These are phyloP conservation scores for Polydrusus cervinus DNA, from an alignment of 2,888 invertebrate genomes.

Conservation along the genomic window DNA sequence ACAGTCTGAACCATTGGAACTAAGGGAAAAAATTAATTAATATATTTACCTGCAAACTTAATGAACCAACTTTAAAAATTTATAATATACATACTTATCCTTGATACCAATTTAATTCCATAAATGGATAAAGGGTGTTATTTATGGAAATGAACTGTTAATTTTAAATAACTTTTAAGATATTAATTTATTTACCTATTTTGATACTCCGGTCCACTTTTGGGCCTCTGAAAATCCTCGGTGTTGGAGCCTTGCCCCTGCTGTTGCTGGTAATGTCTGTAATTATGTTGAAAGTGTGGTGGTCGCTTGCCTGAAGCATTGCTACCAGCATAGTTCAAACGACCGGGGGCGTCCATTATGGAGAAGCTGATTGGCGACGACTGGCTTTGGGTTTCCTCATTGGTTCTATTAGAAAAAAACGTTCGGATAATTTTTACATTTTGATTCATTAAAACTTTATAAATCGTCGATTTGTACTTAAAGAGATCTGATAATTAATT, in stretches of 20 bases:
- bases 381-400: constrained; percentile 75
- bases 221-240: constrained; percentile 74
- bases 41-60: not conserved
- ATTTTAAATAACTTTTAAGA: not conserved
- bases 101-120: too few relatives aligned
- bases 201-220: constrained; percentile 72
- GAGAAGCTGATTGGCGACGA: constrained; percentile 86
- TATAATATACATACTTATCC: too few relatives aligned
- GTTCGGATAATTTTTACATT: not conserved
- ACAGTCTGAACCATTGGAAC: constrained; percentile 74
- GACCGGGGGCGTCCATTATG: constrained; percentile 81
- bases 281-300: constrained; percentile 73
- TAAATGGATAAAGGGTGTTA: too few relatives aligned
- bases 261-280: constrained; percentile 75
- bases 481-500: too few relatives aligned
- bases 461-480: too few relatives aligned
- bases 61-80: not conserved
- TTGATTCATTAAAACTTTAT: too few relatives aligned
- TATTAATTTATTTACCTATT: constrained; percentile 46
- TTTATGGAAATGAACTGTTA: too few relatives aligned
- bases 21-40: constrained; percentile 43
- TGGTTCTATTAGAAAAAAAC: constrained; percentile 63
- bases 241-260: constrained; percentile 73
- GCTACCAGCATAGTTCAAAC: constrained; percentile 76
- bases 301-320: constrained; percentile 74